phyloP scores from a whole-genome alignment of 2,113 vertebrate genomes.

The Albula glossodonta region DNA sequence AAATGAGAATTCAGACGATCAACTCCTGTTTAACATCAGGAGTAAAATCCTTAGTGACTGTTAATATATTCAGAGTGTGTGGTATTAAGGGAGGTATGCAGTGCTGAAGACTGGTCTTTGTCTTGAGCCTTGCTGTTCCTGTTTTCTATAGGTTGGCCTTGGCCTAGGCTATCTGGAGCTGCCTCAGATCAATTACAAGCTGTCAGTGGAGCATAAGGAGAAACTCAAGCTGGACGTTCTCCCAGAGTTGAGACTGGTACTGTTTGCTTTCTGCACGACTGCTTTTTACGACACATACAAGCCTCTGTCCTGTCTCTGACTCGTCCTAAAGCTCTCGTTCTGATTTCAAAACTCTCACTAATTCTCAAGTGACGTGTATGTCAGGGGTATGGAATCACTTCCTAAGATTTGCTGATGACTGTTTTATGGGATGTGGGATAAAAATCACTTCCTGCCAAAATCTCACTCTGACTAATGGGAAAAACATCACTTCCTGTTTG shows the following conservation, averaged over 20 bases:
- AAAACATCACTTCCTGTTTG: not conserved
- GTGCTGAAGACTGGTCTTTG: no score
- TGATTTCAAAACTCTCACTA: not conserved
- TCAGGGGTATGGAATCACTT: no score
- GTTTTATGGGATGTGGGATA: no score
- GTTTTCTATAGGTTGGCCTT: conserved; percentile 79
- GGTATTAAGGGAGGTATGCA: no score
- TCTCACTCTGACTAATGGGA: no score
- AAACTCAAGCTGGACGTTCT: conserved; percentile 85
- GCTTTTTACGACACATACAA: not conserved
- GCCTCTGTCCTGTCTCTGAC: no score
- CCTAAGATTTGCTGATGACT: not conserved
- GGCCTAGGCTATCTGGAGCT: conserved; percentile 96
- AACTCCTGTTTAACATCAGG: no score
- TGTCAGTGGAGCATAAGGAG: conserved; percentile 93
- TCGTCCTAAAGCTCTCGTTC: not conserved
- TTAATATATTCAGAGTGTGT: no score
- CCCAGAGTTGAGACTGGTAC: conserved; percentile 89
- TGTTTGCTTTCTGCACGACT: not conserved
- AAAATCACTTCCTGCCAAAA: not conserved
- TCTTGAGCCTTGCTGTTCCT: not conserved
- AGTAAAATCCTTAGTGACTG: no score
- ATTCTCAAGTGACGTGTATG: no score
- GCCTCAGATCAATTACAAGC: conserved; percentile 96
- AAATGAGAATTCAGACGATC: no score